Conservation (phyloP, 2,888 invertebrate genomes). For the Hyalella azteca region DNA sequence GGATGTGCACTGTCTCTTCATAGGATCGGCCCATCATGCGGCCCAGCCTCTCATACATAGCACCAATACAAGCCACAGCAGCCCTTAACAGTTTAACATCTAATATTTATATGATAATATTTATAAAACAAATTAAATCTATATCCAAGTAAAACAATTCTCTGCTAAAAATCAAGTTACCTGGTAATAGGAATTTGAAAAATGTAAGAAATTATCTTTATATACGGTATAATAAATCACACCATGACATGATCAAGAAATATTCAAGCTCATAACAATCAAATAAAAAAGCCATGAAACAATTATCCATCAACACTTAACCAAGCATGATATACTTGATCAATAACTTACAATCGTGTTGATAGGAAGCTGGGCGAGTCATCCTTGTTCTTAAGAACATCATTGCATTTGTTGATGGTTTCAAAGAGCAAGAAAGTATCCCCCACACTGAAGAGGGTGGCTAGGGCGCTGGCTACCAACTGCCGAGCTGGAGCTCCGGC, state of each 20-base stretch:
- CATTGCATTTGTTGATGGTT: conserved; percentile 95
- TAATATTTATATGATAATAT: no score
- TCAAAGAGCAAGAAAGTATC: conserved; percentile 96
- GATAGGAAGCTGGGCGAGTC: conserved; percentile 95
- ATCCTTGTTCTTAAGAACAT: conserved; percentile 75
- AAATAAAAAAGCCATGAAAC: no score
- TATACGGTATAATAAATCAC: no score
- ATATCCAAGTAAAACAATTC: no score
- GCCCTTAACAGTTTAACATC: conserved; percentile 79
- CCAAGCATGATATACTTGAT: no score
- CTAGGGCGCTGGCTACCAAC: conserved; percentile 87
- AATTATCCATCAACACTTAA: no score
- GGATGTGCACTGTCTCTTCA: conserved; percentile 93
- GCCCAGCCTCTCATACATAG: conserved; percentile 97
- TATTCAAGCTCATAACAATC: no score
- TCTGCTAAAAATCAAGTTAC: no score
- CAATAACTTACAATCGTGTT: conserved; percentile 81
- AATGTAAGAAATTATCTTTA: no score
- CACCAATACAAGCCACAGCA: conserved; percentile 92
- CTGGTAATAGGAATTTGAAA: no score
- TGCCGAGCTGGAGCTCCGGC: conserved; percentile 93
- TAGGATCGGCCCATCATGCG: conserved; percentile 98
- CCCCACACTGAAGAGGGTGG: conserved; percentile 94
- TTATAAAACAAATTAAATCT: no score
- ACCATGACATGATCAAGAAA: no score